These are phyloP conservation scores for Hoplostethus mediterraneus DNA, from an alignment of 2,797 vertebrate genomes.

Conservation along the genomic window DNA sequence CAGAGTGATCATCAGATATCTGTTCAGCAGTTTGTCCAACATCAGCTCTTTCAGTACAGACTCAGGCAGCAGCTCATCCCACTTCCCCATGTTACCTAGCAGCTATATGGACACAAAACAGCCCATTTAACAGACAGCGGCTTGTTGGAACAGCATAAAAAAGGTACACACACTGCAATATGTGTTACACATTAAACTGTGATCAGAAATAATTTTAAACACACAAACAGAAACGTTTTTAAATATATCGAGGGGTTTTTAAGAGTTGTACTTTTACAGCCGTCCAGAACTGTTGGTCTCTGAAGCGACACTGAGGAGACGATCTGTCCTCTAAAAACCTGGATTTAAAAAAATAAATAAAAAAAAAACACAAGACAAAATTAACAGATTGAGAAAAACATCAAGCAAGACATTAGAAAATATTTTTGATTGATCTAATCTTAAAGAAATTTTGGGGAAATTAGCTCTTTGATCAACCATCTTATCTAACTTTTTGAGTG, in stretches of 20 bases:
- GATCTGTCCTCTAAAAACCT: slow-evolving; percentile 85
- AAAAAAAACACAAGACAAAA: background rate
- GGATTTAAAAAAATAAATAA: slow-evolving; percentile 15
- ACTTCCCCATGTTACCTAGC: slow-evolving; percentile 88
- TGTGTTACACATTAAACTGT: no score
- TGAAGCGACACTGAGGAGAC: slow-evolving; percentile 87
- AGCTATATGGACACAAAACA: slow-evolving; percentile 80
- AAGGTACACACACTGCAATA: no score
- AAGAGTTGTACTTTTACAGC: slow-evolving; percentile 88
- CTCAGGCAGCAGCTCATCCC: slow-evolving; percentile 89
- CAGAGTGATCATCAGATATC: slow-evolving; percentile 90
- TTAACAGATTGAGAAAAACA: background rate
- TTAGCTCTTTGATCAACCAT: background rate
- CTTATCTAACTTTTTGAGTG: no score
- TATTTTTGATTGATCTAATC: background rate
- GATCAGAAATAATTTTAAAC: no score
- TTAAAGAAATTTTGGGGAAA: background rate
- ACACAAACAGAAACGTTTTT: no score
- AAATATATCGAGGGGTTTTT: no score
- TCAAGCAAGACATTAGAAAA: background rate
- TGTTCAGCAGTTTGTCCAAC: slow-evolving; percentile 90
- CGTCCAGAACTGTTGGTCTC: slow-evolving; percentile 90
- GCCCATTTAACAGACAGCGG: slow-evolving; percentile 21
- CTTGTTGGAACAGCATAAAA: background rate
- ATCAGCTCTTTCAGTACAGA: slow-evolving; percentile 86